Base-by-base conservation (phyloP, 1,140 invertebrate species). In the Dufourea novaeangliae region DNA sequence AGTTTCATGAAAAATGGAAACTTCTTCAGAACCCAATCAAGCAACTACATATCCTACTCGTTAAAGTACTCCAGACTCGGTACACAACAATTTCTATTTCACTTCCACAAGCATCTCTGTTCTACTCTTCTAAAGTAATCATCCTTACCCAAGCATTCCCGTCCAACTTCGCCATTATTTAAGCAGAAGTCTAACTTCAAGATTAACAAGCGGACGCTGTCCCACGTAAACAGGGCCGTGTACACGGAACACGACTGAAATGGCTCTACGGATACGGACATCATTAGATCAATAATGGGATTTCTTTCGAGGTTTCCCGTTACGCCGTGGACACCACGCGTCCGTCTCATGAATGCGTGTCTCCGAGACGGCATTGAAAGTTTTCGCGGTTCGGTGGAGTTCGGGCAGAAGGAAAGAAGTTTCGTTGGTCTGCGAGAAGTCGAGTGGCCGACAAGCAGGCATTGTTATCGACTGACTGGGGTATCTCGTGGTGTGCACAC, bases 381-480 rank as follows among this genome's bases (percentile, higher is more conserved):
- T 27, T 72, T n/a, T 27, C 20, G 10, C 22, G 22, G 37, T 6
- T 70, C 25, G 8, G 39, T 5, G n/a, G 59, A 50, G 54, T 63
- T 62, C n/a, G 32, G 20, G 46, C n/a, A 29, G 39, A 67, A 66
- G 22, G 68, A 46, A 82, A n/a, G n/a, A n/a, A 82, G 63, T 83
- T 82, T 22, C 56, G 41, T 22, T 27, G n/a, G n/a, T 41, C 29
- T 25, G 59, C 14, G 52, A 77, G 61, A 77, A 82, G 52, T 61
- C 56, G 56, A 63, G 25, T 17, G 34, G 22, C 17, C 41, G 59
- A 59, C 52, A 57, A 54, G 39, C 41, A 20, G n/a, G 64, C 73
- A 66, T 68, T 75, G 73, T 75, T 75, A 68, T 76, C 73, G 64
- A 69, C 56, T 64, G 44, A n/a, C n/a, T n/a, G n/a, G n/a, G n/a